Evolutionary conservation across 2,888 invertebrate genomes (phyloP), one percentile per base, ranked within the genome.

Genomic region (Hololepta plana): DNA sequence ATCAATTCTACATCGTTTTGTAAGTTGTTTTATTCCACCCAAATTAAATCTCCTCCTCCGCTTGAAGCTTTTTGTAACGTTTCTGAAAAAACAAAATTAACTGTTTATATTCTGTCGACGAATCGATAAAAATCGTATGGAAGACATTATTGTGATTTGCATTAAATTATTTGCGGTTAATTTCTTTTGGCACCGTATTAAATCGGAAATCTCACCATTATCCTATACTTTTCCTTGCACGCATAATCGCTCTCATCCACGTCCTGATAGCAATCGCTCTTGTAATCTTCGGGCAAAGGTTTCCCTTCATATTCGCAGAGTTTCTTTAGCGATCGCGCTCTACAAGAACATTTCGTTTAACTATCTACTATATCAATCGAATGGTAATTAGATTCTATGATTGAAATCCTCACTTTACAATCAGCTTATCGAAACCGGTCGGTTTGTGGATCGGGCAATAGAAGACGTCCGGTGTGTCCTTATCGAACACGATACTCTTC

Each of bases 401-500:
- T n/a, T n/a, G n/a, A n/a, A 37, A 23, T 30, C 45, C 51, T 53
- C 48, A 63, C 62, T 64, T 64, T 15, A 77, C 76, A 35, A 74
- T 69, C 49, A 76, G 59, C 47, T 76, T 75, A 36, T 73, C 72
- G 44, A 75, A 65, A 16, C 73, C 69, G 3, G 70, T 69, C n/a
- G 75, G 76, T 44, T 79, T 76, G 35, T 73, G 70, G 44, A 72
- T 68, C 1, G 77, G 77, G 44, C 79, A 79, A 48, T 79, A 79
- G 49, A 79, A 79, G 9, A 77, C 74, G 42, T 76, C 72, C 5
- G 79, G 77, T 1, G 76, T 77, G 44, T 75, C 73, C 45, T 76
- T 74, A 45, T 79, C 76, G 46, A 71, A 79, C 17, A 79, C 75
- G 37, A 79, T 79, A 28, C 72, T 72, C 51, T 77, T 77, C 34